Evolutionary conservation across 2,113 vertebrate species (phyloP), one percentile per base, ranked within the genome.

Genomic region (Gopherus evgoodei): DNA sequence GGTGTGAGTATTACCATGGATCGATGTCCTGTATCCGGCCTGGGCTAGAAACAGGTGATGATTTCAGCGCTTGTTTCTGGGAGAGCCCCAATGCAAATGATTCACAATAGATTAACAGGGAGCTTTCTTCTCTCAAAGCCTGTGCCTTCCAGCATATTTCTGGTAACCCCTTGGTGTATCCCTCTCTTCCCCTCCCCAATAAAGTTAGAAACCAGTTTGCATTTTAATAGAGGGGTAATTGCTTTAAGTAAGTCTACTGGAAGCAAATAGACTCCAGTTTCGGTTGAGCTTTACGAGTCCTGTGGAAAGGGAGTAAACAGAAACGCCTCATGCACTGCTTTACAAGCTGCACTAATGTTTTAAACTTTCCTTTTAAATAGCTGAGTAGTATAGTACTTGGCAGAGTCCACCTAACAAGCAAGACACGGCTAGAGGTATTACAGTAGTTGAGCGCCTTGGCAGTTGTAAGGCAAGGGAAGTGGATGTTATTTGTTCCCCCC

Each of bases 221-320:
- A 65, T 93, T 88, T 76, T 82, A 90, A 10, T 76, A 81, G 44
- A 42, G 59, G 90, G 47, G 42, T 84, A 90, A 96, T 62, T 86
- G 89, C 69, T 81, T 90, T 82, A 80, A 89, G 59, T 3, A 5
- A 21, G 22, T 24, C 57, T 54, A 21, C 50, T 38, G 78, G 69
- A 82, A 82, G 35, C 84, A 87, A 87, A 87, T 3, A 84, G 84
- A 38, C 49, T 72, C 75, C 83, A 86, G 54, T 88, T 86, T 86
- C 42, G 88, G 52, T 83, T 72, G 65, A 81, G 25, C 57, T 92
- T 88, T 42, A 86, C 80, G 57, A 38, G 82, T 90, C 31, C 88
- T 44, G 27, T 3, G 69, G 52, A 54, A 89, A 89, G 85, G 13
- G 0, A 56, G 91, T 8, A 52, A 94, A 88, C 24, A 92, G 75